Base-by-base conservation (phyloP, 1,140 invertebrate genomes). In the Phymorhynchus buccinoides region DNA sequence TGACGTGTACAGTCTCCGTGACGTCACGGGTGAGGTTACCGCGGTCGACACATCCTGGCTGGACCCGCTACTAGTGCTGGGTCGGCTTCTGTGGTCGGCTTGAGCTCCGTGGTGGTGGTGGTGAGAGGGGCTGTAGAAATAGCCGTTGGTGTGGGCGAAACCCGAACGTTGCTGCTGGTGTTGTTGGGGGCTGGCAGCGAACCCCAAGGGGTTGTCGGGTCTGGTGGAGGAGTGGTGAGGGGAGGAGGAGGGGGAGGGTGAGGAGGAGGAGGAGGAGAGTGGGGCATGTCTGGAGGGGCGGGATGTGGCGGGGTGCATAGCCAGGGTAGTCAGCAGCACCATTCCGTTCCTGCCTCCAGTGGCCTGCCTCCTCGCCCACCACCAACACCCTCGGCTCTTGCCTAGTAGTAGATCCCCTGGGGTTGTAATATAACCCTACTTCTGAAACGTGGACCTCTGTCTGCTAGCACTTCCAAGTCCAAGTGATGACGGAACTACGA, bases 71-170 rank as follows among this genome's bases (percentile, higher is more conserved):
- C 2, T 35, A 4, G 27, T 56, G 3, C 41, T n/a, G 42, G 12
- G 62, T 18, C 52, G 71, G 32, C 2, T 56, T 41, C n/a, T 3
- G 16, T 7, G 48, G 56, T 62, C 56, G 22, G 56, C 22, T 4
- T 16, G 22, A 62, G 22, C 56, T 9, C 81, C 62, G 62, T 27
- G 7, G 80, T 48, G 32, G 0, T 27, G 6, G 80, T 30, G 14
- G 73, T 75, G 73, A 16, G 73, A 75, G 18, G 71, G 73, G 37
- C 73, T 75, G 73, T 75, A 75, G 73, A 75, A 75, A 27, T 75
- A 75, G 35, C 73, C 73, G 35, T 75, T 75, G 37, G 73, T 41
- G 37, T 75, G 37, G 37, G 14, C 18, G 73, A 37, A 75, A 9
- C 73, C 73, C 30, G 30, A 32, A n/a, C 14, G 14, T 3, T 27